Evolutionary conservation across 2,113 vertebrate genomes (phyloP), one percentile per base, ranked within the genome.

Genomic region (Typhlomys cinereus): DNA sequence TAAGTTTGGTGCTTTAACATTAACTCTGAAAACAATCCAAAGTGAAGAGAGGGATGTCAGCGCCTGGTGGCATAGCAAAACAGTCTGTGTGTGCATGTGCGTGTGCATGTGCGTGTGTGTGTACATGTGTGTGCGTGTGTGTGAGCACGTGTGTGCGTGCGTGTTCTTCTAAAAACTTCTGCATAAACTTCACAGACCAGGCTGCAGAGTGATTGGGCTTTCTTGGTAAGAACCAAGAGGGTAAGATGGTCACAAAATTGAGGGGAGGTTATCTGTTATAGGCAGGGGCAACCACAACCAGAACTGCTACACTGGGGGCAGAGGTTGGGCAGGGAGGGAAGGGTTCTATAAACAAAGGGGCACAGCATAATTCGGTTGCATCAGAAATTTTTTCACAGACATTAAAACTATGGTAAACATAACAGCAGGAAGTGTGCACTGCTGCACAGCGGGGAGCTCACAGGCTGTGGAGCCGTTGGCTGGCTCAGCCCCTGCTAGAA

Each of bases 341-440:
- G 96, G 96, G 97, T 97, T 98, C 97, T 97, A 97, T 97, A 98
- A 97, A 97, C 97, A 98, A 98, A 97, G 98, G 97, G 97, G 96
- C 97, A 98, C 95, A 97, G 96, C 96, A 97, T 98, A 98, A 98
- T 98, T 98, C 95, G 89, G 97, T 98, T 97, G 97, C 98, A 98
- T 98, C 97, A 92, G 97, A 97, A 98, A 97, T 98, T 98, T 98
- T 95, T 98, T 98, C 97, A 96, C 98, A 98, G 98, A 97, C 98
- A 97, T 98, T 98, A 98, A 98, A 98, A 98, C 98, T 98, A 98
- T 97, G 97, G 98, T 98, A 98, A 98, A 98, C 98, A 98, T 96
- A 98, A 97, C 98, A 98, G 98, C 98, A 1, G 98, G 98, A 97
- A 97, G 98, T 97, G 96, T 97, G 96, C 97, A 97, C 98, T 97